Evolutionary conservation across 2,888 invertebrate genomes (phyloP).

Genomic region (Merodon equestris): DNA sequence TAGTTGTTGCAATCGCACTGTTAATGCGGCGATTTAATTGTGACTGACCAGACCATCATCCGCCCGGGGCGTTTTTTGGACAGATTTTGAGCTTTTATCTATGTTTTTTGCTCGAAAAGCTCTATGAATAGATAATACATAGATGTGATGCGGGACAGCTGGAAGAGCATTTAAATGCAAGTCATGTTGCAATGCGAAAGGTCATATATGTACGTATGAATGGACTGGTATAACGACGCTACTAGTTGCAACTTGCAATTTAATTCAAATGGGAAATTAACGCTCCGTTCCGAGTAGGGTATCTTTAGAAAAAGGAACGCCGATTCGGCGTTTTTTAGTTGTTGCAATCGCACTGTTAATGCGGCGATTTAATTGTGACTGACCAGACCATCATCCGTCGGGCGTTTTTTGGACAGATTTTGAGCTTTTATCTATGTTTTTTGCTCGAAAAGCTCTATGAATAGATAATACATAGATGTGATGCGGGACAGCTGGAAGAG

Average conservation of each 20-base stretch:
- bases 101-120: conserved; percentile 9
- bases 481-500: conserved; percentile 11
- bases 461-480: conserved; percentile 25
- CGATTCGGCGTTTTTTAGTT: neutral
- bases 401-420: too few species aligned
- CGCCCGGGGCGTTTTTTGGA: too few species aligned
- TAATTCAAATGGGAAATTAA: too few species aligned
- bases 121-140: conserved; percentile 28
- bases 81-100: too few species aligned
- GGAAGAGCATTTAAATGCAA: conserved; percentile 6
- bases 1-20: conserved; percentile 25
- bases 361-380: conserved; percentile 42
- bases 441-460: conserved; percentile 14
- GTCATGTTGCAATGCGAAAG: neutral
- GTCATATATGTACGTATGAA: too few species aligned
- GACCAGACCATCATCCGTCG: neutral
- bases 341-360: conserved; percentile 38
- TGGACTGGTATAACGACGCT: too few species aligned
- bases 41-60: conserved; percentile 10
- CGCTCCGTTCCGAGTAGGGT: too few species aligned
- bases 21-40: conserved; percentile 47
- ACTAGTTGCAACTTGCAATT: too few species aligned
- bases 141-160: conserved; percentile 13
- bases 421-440: neutral
- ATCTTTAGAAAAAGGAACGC: too few species aligned